phyloP scores from a whole-genome alignment of 2,113 vertebrate species.

The Grammomys surdaster region DNA sequence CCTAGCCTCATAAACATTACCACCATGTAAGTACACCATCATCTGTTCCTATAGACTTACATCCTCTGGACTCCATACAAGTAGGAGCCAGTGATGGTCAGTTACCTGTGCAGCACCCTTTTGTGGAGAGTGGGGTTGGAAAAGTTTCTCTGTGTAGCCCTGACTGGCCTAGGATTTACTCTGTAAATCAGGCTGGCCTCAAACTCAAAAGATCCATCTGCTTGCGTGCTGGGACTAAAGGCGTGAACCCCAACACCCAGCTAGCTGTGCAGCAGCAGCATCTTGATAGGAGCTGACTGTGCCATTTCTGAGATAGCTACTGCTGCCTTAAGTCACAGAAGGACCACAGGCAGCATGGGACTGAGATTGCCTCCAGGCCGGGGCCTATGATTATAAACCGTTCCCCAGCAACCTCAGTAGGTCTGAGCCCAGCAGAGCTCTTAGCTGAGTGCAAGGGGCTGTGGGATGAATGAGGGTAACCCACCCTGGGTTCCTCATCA shows the following conservation, averaged over 20 bases:
- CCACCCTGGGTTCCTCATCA: not conserved
- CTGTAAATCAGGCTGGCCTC: not conserved
- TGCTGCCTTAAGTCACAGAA: not conserved
- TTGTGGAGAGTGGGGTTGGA: not conserved
- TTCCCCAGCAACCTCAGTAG: not conserved
- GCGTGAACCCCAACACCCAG: accelerated
- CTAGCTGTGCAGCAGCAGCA: not conserved
- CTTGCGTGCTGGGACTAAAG: not conserved
- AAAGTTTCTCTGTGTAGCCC: not conserved
- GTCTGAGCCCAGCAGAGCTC: accelerated
- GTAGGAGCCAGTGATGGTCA: not conserved
- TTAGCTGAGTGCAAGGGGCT: accelerated
- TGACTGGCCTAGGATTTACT: not conserved
- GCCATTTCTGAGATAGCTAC: not conserved
- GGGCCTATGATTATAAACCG: accelerated
- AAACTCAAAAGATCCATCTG: not conserved
- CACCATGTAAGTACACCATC: too few species aligned
- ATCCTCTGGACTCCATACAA: not conserved
- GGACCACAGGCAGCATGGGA: accelerated
- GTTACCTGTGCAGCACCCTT: not conserved
- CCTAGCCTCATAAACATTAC: too few species aligned
- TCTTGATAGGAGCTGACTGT: too few species aligned
- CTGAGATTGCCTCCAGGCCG: too few species aligned
- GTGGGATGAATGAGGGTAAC: too few species aligned
- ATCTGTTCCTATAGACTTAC: not conserved